Conservation (phyloP, 2,888 invertebrate genomes). For the Sclerodermus sp. region DNA sequence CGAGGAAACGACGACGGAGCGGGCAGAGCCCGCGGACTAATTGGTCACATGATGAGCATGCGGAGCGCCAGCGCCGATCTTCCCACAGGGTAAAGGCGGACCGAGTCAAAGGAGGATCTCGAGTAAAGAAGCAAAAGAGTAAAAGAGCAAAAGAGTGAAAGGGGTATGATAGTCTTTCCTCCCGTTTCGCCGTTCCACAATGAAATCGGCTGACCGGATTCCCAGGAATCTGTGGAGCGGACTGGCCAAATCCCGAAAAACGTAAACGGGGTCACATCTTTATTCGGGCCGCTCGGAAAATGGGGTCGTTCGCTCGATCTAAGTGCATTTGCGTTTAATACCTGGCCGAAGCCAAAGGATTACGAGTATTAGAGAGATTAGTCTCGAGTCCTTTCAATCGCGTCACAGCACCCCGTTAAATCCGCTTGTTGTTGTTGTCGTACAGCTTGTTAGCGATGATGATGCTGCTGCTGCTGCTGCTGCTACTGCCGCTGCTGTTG, state of each 20-base stretch:
- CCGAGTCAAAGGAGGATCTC: no score
- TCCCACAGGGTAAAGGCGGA: no score
- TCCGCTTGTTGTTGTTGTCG: slow-evolving; percentile 31
- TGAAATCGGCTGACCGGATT: no score
- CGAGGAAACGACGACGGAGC: no score
- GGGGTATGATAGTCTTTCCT: no score
- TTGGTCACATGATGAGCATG: no score
- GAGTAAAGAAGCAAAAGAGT: no score
- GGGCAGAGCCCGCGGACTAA: no score
- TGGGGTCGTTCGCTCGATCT: slow-evolving; percentile 23
- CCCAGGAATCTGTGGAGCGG: slow-evolving; percentile 12
- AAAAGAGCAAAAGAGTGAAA: no score
- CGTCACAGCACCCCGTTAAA: slow-evolving; percentile 10
- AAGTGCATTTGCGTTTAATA: slow-evolving; percentile 49
- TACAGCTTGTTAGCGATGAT: no score
- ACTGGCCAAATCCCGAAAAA: slow-evolving; percentile 24
- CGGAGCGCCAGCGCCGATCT: no score
- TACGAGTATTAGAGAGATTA: slow-evolving; percentile 46
- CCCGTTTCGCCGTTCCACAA: no score
- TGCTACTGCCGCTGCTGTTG: slow-evolving; percentile 18
- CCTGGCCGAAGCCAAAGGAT: slow-evolving; percentile 49
- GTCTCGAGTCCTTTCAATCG: slow-evolving; percentile 3
- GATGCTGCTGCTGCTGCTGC: slow-evolving; percentile 13
- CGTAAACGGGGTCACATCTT: slow-evolving; percentile 34
- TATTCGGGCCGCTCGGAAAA: slow-evolving; percentile 14